Evolutionary conservation across 2,888 invertebrate genomes (phyloP).

Genomic region (Andrena flavipes): DNA sequence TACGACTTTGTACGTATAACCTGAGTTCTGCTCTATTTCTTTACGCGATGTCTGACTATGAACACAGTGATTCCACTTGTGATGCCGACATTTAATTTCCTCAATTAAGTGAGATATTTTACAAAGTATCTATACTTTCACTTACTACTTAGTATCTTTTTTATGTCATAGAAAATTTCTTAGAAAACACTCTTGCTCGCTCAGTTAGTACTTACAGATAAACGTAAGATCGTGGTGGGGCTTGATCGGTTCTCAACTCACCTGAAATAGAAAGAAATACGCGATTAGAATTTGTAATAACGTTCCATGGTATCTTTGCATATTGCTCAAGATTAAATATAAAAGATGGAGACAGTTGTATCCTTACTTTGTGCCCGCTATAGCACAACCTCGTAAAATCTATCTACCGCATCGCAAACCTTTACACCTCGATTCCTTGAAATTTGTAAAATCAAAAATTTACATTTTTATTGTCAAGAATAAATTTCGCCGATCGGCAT

Average conservation of each 20-base stretch:
- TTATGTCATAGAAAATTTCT: not conserved
- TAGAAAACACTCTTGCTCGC: not conserved
- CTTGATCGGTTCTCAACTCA: conserved; percentile 11
- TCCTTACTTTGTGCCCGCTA: too few species aligned
- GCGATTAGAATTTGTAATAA: not conserved
- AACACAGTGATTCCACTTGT: not conserved
- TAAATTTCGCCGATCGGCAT: conserved; percentile 29
- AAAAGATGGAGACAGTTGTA: not conserved
- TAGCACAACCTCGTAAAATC: too few species aligned
- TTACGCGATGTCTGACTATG: not conserved
- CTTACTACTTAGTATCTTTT: not conserved
- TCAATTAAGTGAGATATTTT: not conserved
- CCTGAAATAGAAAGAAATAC: conserved; percentile 36
- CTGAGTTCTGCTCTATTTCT: not conserved
- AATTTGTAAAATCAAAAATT: conserved; percentile 27
- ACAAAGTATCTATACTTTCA: not conserved
- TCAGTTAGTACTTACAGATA: conserved; percentile 13
- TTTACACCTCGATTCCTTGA: conserved; percentile 5
- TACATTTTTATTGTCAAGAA: conserved; percentile 40
- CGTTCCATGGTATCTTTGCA: not conserved
- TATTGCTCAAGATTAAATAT: not conserved
- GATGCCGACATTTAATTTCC: not conserved
- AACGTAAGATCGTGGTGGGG: not conserved
- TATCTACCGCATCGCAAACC: not conserved
- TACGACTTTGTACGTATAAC: not conserved